Base-by-base conservation (phyloP, 2,113 vertebrate genomes). In the Coptodon bakossiorum region DNA sequence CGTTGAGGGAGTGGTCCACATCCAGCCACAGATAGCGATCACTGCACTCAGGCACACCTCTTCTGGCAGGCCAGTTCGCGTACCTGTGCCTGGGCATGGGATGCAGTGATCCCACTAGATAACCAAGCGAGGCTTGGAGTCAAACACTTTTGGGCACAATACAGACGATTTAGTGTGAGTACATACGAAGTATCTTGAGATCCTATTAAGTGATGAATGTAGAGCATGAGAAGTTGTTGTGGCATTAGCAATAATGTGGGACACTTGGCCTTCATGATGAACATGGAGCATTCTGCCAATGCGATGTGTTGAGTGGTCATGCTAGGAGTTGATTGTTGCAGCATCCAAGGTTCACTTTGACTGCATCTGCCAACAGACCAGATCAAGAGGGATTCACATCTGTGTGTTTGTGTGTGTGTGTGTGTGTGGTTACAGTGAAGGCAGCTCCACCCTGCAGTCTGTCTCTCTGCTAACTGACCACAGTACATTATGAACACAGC, bases 401-500 rank as follows among this genome's bases (percentile, higher is more conserved):
- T 80, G 52, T 83, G 84, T 36, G 82, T 88, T 38, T 82, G 83
- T 86, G 76, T 89, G 59, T 79, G 83, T 86, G 76, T 89, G 59
- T 79, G 81, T 71, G 82, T 81, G 91, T 90, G 89, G 91, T 92
- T 91, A 68, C 56, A 80, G 45, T 73, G 54, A 80, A 80, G 81
- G 76, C 85, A 81, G 88, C 90, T 91, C 90, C 94, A 92, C 92
- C 93, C 91, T 93, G 81, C 82, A 68, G 88, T 88, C 88, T 90
- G 90, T 38, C 76, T 90, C 59, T 57, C 81, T 80, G 54, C 82
- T 82, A 24, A 84, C 81, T 89, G 90, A 92, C 91, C 94, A 91
- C 90, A 90, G 31, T 27, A 38, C 54, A 80, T 88, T 48, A 83
- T 68, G 57, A 91, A 38, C 10, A 7, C 31, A 50, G 52, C 45